phyloP scores from a whole-genome alignment of 2,888 invertebrate genomes.

The Crossocerus cetratus region DNA sequence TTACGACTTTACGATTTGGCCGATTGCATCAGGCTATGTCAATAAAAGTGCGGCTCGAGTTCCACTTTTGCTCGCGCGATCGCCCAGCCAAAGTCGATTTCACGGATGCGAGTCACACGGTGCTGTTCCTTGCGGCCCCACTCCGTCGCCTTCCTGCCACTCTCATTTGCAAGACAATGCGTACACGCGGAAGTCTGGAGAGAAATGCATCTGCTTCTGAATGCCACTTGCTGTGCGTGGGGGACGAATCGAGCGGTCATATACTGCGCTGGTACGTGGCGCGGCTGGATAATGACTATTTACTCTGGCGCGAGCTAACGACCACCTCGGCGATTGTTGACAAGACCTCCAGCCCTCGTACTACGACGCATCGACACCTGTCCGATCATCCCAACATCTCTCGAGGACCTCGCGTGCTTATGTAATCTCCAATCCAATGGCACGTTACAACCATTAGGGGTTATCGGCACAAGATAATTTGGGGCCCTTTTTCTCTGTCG shows the following conservation, averaged over 20 bases:
- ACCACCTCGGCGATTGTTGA: not conserved
- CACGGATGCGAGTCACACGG: conserved; percentile 36
- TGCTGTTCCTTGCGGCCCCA: not conserved
- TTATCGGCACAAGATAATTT: too few species aligned
- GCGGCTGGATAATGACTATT: conserved; percentile 4
- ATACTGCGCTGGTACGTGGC: conserved; percentile 3
- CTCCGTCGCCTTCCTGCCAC: not conserved
- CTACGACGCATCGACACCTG: not conserved
- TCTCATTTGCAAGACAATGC: conserved; percentile 49
- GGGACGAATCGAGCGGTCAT: conserved; percentile 18
- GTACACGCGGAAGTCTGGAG: conserved; percentile 39
- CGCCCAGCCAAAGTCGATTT: not conserved
- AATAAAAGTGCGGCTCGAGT: too few species aligned
- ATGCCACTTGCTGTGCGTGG: conserved; percentile 20
- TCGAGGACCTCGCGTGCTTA: too few species aligned
- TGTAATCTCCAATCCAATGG: too few species aligned
- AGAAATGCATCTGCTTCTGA: conserved; percentile 34
- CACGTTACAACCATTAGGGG: too few species aligned
- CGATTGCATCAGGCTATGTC: too few species aligned
- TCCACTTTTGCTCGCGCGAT: too few species aligned
- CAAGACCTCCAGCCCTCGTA: not conserved
- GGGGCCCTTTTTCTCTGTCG: too few species aligned
- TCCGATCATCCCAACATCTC: not conserved
- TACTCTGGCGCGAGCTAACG: not conserved
- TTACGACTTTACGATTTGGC: too few species aligned